These are phyloP conservation scores for Dynastes hyllus DNA, from an alignment of 2,888 invertebrate genomes.

Conservation along the genomic window DNA sequence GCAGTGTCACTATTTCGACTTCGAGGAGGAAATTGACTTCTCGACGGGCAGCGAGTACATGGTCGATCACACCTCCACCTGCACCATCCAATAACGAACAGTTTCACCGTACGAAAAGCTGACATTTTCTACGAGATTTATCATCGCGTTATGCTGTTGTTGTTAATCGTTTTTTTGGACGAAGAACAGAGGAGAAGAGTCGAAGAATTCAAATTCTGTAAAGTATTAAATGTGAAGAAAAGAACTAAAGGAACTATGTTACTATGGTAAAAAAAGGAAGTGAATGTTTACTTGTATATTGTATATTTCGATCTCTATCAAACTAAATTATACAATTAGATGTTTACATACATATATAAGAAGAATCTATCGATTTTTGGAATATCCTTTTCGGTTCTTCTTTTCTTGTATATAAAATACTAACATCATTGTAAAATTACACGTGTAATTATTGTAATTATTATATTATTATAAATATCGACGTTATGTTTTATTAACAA, in stretches of 20 bases:
- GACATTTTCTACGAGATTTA: conserved; percentile 36
- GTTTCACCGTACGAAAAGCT: conserved; percentile 30
- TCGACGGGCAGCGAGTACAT: conserved; percentile 64
- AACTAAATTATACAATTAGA: conserved; percentile 13
- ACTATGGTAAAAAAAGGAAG: conserved; percentile 1
- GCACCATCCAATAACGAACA: conserved; percentile 68
- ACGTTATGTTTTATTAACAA: conserved; percentile 21
- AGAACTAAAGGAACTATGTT: background rate
- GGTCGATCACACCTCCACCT: conserved; percentile 67
- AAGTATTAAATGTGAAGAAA: background rate
- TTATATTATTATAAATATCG: conserved; percentile 41
- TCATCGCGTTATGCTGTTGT: conserved; percentile 21
- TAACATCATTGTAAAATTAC: conserved; percentile 21
- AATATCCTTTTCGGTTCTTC: conserved; percentile 27
- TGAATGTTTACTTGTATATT: conserved; percentile 46
- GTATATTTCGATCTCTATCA: conserved; percentile 44
- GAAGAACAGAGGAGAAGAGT: background rate
- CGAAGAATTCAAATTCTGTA: background rate
- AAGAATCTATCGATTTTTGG: conserved; percentile 30
- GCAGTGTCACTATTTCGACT: conserved; percentile 70
- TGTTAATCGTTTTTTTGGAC: conserved; percentile 18
- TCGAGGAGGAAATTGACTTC: conserved; percentile 69
- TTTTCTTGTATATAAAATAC: conserved; percentile 46
- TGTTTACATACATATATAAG: conserved; percentile 5
- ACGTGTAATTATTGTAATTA: conserved; percentile 47